Conservation (phyloP, 2,797 vertebrate species). For the Neosalanx taihuensis region DNA sequence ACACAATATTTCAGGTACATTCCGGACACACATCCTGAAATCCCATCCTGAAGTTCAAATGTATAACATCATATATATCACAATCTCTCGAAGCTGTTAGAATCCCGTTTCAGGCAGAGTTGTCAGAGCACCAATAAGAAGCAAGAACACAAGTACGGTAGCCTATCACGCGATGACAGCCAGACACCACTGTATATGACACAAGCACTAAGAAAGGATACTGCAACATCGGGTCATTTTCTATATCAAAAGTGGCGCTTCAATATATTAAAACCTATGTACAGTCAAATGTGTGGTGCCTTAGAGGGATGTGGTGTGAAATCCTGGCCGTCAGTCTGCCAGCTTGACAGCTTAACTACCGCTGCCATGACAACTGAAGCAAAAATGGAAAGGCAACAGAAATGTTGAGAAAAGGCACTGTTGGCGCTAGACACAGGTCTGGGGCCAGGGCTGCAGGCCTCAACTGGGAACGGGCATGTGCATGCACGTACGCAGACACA, state of each 20-base stretch:
- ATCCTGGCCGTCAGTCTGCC: slow-evolving; percentile 8
- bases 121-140: slow-evolving; percentile 15
- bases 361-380: slow-evolving; percentile 4
- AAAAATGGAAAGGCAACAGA: slow-evolving; percentile 32
- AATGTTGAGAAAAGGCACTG: slow-evolving; percentile 94
- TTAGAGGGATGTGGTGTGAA: slow-evolving; percentile 46
- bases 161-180: not conserved
- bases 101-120: slow-evolving; percentile 7
- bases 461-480: not conserved
- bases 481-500: not conserved
- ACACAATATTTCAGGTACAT: not conserved
- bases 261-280: slow-evolving; percentile 87
- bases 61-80: slow-evolving; percentile 16
- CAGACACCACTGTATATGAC: not conserved
- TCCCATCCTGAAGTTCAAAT: not conserved
- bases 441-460: slow-evolving; percentile 47
- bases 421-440: slow-evolving; percentile 84
- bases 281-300: slow-evolving; percentile 76
- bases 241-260: slow-evolving; percentile 84
- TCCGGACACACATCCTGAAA: not conserved
- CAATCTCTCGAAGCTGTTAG: not conserved
- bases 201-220: slow-evolving; percentile 47
- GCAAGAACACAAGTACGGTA: slow-evolving; percentile 27
- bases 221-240: slow-evolving; percentile 90
- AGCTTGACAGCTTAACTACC: slow-evolving; percentile 20